phyloP scores from a whole-genome alignment of 53 echinoderm and acorn worm species.

The Mesocentrotus franciscanus region DNA sequence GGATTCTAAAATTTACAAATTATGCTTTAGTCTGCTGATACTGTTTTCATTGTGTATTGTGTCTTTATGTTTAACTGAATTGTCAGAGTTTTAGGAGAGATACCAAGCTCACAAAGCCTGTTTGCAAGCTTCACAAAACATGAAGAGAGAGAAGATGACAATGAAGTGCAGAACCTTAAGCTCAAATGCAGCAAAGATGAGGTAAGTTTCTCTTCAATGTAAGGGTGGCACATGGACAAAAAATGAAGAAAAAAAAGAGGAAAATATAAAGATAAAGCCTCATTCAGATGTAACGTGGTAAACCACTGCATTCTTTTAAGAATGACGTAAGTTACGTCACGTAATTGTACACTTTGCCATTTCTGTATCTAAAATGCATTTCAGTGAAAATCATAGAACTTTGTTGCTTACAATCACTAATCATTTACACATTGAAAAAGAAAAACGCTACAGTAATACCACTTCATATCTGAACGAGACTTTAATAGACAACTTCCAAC shows the following conservation, averaged over 20 bases:
- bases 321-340: too few relatives aligned
- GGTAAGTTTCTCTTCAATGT: neutral
- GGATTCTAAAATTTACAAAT: too few relatives aligned
- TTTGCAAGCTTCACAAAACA: conserved; percentile 3
- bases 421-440: too few relatives aligned
- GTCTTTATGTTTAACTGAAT: neutral
- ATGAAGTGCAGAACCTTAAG: neutral
- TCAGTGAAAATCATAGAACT: too few relatives aligned
- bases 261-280: neutral
- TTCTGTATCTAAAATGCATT: too few relatives aligned
- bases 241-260: neutral
- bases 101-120: conserved; percentile 28
- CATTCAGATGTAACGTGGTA: neutral
- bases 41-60: neutral
- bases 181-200: conserved; percentile 55
- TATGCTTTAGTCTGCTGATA: neutral
- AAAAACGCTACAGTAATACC: too few relatives aligned
- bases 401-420: too few relatives aligned
- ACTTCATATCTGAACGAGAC: too few relatives aligned
- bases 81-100: conserved; percentile 13
- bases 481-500: too few relatives aligned
- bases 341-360: too few relatives aligned
- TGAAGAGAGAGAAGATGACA: neutral
- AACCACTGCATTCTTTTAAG: too few relatives aligned
- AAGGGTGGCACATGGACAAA: neutral